A percentile compares a stretch with the other conserved stretches of the same genome.
These are phyloP conservation scores for Drosophila rhopaloa DNA, from an alignment of 1,140 invertebrate genomes.

Conservation along the genomic window DNA sequence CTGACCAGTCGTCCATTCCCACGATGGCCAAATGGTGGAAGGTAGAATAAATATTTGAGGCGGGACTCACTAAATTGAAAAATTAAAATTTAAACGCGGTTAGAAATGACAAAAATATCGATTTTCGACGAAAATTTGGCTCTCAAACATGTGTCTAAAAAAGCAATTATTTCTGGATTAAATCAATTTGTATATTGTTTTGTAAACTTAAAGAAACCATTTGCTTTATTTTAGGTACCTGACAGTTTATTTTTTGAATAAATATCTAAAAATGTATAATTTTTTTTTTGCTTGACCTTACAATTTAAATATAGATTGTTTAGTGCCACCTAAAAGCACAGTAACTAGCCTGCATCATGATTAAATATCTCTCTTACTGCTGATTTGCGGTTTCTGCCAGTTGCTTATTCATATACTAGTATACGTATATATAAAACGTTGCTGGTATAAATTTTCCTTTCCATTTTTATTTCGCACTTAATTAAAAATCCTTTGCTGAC, in stretches of 20 bases:
- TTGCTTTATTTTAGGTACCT: too few relatives aligned
- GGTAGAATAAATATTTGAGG: slow-evolving; percentile 4
- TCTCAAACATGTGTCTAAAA: background rate
- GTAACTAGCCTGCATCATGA: slow-evolving; percentile 5
- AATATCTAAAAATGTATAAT: too few relatives aligned
- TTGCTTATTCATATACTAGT: background rate
- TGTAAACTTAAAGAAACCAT: too few relatives aligned
- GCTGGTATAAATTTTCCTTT: slow-evolving; percentile 9
- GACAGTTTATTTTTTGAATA: too few relatives aligned
- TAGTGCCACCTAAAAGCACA: background rate
- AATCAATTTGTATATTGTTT: too few relatives aligned
- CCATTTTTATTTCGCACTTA: slow-evolving; percentile 67
- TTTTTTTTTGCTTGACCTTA: too few relatives aligned
- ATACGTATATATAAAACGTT: background rate
- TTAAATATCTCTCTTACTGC: slow-evolving; percentile 13
- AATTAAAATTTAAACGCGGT: background rate
- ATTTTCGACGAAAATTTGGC: background rate
- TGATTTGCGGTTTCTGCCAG: slow-evolving; percentile 20
- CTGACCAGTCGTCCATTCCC: slow-evolving; percentile 13
- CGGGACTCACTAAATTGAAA: background rate
- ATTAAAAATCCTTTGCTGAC: slow-evolving; percentile 68
- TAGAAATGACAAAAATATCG: background rate
- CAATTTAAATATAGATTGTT: background rate
- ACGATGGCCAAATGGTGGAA: background rate
- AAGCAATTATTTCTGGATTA: too few relatives aligned